A percentile compares a stretch with the other conserved stretches of the same genome.
Conservation (phyloP, 2,888 invertebrate genomes). For the Thysanoteuthis rhombus region DNA sequence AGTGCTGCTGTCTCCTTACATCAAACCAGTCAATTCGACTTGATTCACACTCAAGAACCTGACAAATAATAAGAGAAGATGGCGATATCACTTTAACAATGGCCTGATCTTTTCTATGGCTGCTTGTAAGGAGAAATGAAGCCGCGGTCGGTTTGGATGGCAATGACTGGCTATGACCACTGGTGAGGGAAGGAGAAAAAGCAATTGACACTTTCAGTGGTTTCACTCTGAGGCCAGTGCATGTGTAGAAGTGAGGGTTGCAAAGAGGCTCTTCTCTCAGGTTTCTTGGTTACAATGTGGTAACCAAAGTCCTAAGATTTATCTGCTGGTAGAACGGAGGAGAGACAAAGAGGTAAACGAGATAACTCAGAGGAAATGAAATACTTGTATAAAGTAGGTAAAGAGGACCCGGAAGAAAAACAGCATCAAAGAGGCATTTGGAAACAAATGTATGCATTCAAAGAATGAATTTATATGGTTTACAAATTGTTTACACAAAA, state of each 20-base stretch:
- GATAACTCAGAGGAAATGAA: not conserved
- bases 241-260: not conserved
- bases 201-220: not conserved
- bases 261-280: not conserved
- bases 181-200: not conserved
- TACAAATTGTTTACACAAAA: not conserved
- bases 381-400: not conserved
- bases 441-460: not conserved
- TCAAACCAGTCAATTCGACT: not conserved
- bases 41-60: not conserved
- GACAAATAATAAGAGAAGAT: not conserved
- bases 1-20: not conserved
- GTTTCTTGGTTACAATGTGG: not conserved
- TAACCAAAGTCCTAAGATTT: not conserved
- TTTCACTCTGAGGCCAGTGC: not conserved
- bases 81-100: not conserved
- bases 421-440: not conserved
- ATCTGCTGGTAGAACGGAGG: not conserved
- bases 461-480: not conserved
- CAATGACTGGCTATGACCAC: not conserved
- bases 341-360: not conserved
- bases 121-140: not conserved
- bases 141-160: not conserved
- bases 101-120: conserved; percentile 12
- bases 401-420: not conserved